These are phyloP conservation scores for Parus major DNA, from an alignment of 2,113 vertebrate genomes.

Conservation along the genomic window DNA sequence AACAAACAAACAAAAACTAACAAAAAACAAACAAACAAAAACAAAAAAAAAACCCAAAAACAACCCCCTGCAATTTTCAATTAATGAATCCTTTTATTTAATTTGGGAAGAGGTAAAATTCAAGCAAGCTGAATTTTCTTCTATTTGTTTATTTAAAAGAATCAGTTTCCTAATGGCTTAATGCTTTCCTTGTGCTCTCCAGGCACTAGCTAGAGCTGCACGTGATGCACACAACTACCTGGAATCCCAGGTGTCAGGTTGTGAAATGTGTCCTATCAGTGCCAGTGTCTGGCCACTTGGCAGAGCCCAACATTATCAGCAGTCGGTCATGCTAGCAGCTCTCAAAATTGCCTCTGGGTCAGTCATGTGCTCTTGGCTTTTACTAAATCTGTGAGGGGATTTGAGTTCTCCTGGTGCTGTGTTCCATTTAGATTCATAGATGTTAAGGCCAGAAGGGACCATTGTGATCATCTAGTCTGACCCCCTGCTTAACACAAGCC, in stretches of 20 bases:
- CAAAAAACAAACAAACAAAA: no score
- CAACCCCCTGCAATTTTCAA: background rate
- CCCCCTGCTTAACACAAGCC: background rate
- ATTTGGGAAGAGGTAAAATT: background rate
- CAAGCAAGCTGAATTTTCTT: background rate
- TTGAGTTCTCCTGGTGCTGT: conserved; percentile 7
- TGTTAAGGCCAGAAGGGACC: conserved; percentile 11
- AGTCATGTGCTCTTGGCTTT: conserved; percentile 61
- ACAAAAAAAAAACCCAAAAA: background rate
- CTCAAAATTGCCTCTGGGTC: conserved; percentile 31
- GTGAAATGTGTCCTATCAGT: background rate
- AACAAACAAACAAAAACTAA: no score
- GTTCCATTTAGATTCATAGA: conserved; percentile 37
- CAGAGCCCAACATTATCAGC: conserved; percentile 31
- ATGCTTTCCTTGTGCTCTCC: background rate
- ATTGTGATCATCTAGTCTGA: background rate
- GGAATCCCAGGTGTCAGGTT: conserved; percentile 10
- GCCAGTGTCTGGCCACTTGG: background rate
- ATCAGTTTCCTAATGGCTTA: background rate
- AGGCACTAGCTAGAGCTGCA: accelerated
- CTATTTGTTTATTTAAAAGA: background rate
- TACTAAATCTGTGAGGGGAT: conserved; percentile 47
- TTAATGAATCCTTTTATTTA: background rate
- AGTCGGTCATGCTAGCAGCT: conserved; percentile 2
- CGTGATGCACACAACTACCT: background rate